Base-by-base conservation (phyloP, 2,113 vertebrate species). In the Calonectris borealis region DNA sequence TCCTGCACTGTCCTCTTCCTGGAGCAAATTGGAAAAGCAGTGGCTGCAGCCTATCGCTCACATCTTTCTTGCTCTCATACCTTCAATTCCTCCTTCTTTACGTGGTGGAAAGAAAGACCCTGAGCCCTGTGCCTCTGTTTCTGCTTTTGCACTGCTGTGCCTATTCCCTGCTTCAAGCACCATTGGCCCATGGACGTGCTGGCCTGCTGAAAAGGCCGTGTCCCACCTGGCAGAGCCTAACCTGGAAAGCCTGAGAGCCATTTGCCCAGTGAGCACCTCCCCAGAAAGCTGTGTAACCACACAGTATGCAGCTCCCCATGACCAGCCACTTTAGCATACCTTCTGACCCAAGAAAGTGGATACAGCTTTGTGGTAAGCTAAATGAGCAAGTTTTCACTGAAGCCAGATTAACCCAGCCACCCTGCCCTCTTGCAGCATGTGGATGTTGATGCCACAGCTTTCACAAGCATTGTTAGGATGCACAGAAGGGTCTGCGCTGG, bases 81-180 rank as follows among this genome's bases (percentile, higher is more conserved):
- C 55, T 88, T 86, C n/a, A 66, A 2, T 27, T 83, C 15, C 66
- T 81, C n/a, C 40, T 77, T 77, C 38, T 83, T 88, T 46, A 62
- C 5, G 1, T 5, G 4, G 24, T 62, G 18, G 10, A 31, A 80
- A 86, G 49, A 66, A 88, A 83, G 44, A 49, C 15, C 3, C 9
- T 11, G 26, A 87, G 24, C 8, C 13, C 22, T 2, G 1, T 31
- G 44, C 14, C 13, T 78, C 40, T 61, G 16, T 7, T 51, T 88
- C 66, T 70, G 18, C 17, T 78, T 48, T 73, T 70, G 17, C 0
- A 0, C 40, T 34, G 13, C 36, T 27, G 3, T 36, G 36, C 9
- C 18, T 1, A 6, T 83, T 73, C 22, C 34, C 8, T 2, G 2
- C 26, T 4, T 70, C 34, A 29, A 38, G 19, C 4, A 49, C 14